Evolutionary conservation across 30 jellyfish, hydroid and myxozoan genomes (phyloP).

Genomic region (Clytia hemisphaerica): DNA sequence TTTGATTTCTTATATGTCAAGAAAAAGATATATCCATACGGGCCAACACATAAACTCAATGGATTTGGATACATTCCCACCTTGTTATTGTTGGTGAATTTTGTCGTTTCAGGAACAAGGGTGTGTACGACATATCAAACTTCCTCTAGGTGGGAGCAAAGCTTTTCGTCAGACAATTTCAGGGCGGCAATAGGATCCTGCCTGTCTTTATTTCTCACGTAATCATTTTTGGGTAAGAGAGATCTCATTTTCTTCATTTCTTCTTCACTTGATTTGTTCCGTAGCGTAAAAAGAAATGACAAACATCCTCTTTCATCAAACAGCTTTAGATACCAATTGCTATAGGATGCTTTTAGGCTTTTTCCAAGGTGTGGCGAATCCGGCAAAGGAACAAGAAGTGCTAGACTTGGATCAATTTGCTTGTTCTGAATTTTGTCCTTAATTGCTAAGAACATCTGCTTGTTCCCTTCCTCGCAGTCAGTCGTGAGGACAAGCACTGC

Average conservation of each 20-base stretch:
- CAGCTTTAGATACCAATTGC: conserved; percentile 8
- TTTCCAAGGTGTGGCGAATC: conserved; percentile 1
- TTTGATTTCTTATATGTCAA: neutral
- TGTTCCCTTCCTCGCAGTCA: conserved; percentile 40
- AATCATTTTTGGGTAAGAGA: no score
- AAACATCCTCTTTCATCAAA: neutral
- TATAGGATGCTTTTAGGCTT: conserved; percentile 1
- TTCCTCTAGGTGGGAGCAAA: no score
- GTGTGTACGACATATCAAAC: no score
- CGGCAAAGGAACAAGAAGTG: neutral
- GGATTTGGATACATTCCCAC: conserved; percentile 25
- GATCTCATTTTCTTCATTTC: no score
- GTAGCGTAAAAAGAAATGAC: conserved; percentile 1
- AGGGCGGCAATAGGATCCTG: no score
- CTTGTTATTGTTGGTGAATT: conserved; percentile 2
- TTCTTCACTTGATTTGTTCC: conserved; percentile 12
- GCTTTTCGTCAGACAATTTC: no score
- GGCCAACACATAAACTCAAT: conserved; percentile 8
- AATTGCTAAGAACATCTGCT: neutral
- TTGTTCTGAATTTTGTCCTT: neutral
- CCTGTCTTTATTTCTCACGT: no score
- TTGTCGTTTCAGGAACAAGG: no score
- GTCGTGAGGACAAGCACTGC: no score
- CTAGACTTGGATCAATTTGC: neutral
- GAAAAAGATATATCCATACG: conserved; percentile 8